Evolutionary conservation across 1,140 invertebrate species (phyloP).

Genomic region (Drosophila eugracilis): DNA sequence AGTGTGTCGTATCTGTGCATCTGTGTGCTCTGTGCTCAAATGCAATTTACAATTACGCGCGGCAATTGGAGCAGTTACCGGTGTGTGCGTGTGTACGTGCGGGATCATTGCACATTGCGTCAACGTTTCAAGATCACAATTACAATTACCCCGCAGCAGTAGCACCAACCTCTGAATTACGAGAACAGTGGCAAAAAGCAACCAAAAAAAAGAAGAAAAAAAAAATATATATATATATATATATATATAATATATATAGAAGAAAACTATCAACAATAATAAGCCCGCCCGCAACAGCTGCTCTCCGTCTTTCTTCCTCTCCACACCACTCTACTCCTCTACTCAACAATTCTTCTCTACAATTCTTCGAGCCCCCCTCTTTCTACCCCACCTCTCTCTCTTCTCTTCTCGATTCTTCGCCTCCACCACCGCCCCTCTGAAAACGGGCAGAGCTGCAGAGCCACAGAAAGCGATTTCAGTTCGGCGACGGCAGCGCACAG

Average conservation of each 20-base stretch:
- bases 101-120: constrained; percentile 82
- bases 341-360: not conserved
- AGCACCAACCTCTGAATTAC: constrained; percentile 42
- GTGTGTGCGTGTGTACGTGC: constrained; percentile 51
- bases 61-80: constrained; percentile 42
- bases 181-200: constrained; percentile 44
- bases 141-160: constrained; percentile 21
- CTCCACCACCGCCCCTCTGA: not conserved
- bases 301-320: constrained; percentile 2
- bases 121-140: constrained; percentile 81
- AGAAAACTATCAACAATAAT: constrained; percentile 51
- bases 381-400: not conserved
- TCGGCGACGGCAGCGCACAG: constrained; percentile 75
- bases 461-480: constrained; percentile 63
- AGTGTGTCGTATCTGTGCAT: constrained; percentile 11
- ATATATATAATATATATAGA: no score
- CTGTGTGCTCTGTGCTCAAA: constrained; percentile 63
- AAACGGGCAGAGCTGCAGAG: constrained; percentile 44
- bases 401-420: not conserved
- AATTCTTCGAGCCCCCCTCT: not conserved
- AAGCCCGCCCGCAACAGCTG: constrained; percentile 41
- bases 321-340: not conserved
- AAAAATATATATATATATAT: no score
- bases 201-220: constrained; percentile 22
- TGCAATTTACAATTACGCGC: constrained; percentile 81